Evolutionary conservation across 1,140 invertebrate species (phyloP).

Genomic region (Amphibalanus amphitrite): DNA sequence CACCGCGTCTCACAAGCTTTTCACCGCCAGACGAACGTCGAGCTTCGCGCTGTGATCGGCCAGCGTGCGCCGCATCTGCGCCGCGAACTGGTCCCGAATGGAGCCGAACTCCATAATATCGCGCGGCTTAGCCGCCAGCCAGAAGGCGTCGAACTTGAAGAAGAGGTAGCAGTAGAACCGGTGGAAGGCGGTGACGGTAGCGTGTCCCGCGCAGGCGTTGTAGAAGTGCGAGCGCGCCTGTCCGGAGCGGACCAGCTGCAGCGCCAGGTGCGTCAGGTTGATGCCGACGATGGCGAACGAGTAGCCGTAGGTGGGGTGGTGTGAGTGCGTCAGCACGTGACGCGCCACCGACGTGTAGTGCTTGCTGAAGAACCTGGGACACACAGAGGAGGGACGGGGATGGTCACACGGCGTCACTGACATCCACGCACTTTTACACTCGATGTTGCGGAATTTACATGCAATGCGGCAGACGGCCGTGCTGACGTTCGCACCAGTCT

Average conservation of each 20-base stretch:
- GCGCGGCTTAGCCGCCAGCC: constrained; percentile 72
- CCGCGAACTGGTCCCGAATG: constrained; percentile 68
- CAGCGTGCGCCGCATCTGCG: constrained; percentile 41
- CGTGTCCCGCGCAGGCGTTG: constrained; percentile 43
- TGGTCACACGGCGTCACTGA: too few relatives aligned
- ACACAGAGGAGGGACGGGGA: constrained; percentile 7
- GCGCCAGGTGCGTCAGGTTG: constrained; percentile 81
- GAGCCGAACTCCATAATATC: constrained; percentile 89
- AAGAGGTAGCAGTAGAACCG: constrained; percentile 87
- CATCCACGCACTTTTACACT: too few relatives aligned
- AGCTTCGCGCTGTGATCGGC: constrained; percentile 44
- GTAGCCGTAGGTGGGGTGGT: constrained; percentile 67
- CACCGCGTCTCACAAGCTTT: constrained; percentile 24
- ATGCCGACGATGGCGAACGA: constrained; percentile 66
- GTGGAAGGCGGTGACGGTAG: constrained; percentile 65
- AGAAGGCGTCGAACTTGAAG: constrained; percentile 82
- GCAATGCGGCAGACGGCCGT: too few relatives aligned
- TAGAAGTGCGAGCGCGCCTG: constrained; percentile 81
- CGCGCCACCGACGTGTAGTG: constrained; percentile 58
- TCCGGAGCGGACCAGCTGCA: constrained; percentile 57
- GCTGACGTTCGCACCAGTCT: too few relatives aligned
- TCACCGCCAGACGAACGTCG: constrained; percentile 50
- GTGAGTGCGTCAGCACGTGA: constrained; percentile 68
- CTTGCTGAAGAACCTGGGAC: constrained; percentile 48
- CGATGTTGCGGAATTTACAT: too few relatives aligned